Evolutionary conservation across 2,797 vertebrate species (phyloP), one percentile per base, ranked within the genome.

Genomic region (Artibeus jamaicensis): DNA sequence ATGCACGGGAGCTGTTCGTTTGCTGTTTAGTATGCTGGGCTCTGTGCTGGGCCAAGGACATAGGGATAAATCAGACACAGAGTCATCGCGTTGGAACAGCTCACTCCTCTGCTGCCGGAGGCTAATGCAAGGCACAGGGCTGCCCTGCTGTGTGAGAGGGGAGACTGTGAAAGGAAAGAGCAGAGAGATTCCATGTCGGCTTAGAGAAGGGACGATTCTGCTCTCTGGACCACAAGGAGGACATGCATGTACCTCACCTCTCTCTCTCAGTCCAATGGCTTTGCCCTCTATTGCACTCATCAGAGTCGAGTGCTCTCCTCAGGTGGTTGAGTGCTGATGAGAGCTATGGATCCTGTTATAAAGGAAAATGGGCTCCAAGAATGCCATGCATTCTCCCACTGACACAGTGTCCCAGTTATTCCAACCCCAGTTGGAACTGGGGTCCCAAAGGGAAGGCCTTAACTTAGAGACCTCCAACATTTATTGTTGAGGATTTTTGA

Each of bases 141-240:
- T 9, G 55, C 32, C 22, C 0, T 21, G 46, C 18, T 0, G 12
- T 6, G 0, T 12, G 39, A 18, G 16, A 1, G 5, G n/a, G 22
- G 14, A 4, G 8, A 0, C 0, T 1, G 1, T 0, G 6, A 22
- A 37, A 67, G 48, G 42, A 50, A 67, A 14, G 1, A 16, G n/a
- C 19, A 4, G 73, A 68, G 24, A 26, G 55, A 9, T 3, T 26
- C 32, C 24, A 0, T 9, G 24, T 39, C 9, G 18, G 53, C 70
- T 37, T 24, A 53, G 78, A 29, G 65, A 29, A 83, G 8, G 67
- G 68, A 76, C 39, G 8, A 1, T 21, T 21, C n/a, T 29, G 57
- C 44, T 86, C 37, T 71, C 48, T 18, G 32, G 48, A 48, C 29
- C 34, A 68, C 2, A 34, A n/a, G 50, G 26, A 42, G 57, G 73